These are phyloP conservation scores for Eurosta solidaginis DNA, from an alignment of 1,140 invertebrate genomes.

Conservation along the genomic window DNA sequence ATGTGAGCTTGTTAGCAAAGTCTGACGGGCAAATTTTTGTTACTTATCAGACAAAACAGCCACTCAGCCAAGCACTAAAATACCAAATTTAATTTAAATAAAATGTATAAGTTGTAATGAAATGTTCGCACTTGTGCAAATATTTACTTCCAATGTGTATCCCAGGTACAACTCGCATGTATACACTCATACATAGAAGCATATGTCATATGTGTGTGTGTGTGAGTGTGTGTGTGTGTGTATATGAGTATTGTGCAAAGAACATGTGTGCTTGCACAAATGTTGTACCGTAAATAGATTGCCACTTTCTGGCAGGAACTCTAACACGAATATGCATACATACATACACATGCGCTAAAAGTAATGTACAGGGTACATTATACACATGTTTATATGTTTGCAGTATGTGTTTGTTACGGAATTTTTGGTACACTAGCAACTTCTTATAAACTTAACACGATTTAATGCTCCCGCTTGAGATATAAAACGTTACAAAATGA, in stretches of 20 bases:
- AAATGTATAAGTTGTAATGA: slow-evolving; percentile 57
- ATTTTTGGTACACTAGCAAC: slow-evolving; percentile 14
- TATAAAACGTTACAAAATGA: slow-evolving; percentile 54
- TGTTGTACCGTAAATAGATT: slow-evolving; percentile 3
- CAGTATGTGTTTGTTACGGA: slow-evolving; percentile 27
- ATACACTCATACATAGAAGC: not conserved
- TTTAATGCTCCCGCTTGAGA: slow-evolving; percentile 59
- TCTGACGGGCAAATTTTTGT: not conserved
- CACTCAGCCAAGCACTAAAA: slow-evolving; percentile 30
- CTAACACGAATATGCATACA: not conserved
- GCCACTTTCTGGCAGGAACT: slow-evolving; percentile 4
- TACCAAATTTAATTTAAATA: slow-evolving; percentile 59
- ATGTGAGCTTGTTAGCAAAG: not conserved
- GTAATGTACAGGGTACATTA: too few species aligned
- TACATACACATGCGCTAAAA: not conserved
- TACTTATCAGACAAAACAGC: slow-evolving; percentile 16
- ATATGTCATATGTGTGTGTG: not conserved
- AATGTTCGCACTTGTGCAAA: slow-evolving; percentile 60
- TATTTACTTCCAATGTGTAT: slow-evolving; percentile 48
- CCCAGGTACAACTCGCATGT: not conserved
- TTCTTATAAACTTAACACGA: slow-evolving; percentile 58
- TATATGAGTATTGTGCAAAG: not conserved
- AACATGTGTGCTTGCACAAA: too few species aligned
- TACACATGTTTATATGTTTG: not conserved
- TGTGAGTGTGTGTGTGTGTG: not conserved